Conservation (phyloP, 2,888 invertebrate species). For the Mythimna ferrago region DNA sequence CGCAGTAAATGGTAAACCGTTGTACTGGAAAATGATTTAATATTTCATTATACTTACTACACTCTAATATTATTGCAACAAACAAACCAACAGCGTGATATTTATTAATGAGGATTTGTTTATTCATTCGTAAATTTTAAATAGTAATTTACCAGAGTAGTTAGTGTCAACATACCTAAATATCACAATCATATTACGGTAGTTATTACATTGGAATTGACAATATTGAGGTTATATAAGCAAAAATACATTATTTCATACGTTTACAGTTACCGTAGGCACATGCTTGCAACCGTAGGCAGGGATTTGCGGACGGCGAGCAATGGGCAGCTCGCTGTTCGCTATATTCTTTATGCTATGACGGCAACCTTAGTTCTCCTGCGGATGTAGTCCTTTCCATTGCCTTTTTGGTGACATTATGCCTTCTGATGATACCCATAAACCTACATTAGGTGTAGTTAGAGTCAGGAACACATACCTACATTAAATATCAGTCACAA, state of each 20-base stretch:
- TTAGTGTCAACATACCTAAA: slow-evolving; percentile 4
- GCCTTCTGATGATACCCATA: too few relatives aligned
- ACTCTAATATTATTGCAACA: not conserved
- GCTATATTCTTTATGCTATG: too few relatives aligned
- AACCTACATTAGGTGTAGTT: too few relatives aligned
- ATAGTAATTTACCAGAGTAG: not conserved
- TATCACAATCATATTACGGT: not conserved
- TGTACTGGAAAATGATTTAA: not conserved
- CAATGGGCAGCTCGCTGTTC: too few relatives aligned
- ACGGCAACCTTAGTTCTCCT: too few relatives aligned
- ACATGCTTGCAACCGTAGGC: too few relatives aligned
- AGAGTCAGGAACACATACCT: too few relatives aligned
- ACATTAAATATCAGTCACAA: too few relatives aligned
- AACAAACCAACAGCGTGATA: slow-evolving; percentile 2
- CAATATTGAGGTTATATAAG: not conserved
- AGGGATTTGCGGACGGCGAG: too few relatives aligned
- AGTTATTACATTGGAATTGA: not conserved
- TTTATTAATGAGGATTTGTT: slow-evolving; percentile 22
- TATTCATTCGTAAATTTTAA: slow-evolving; percentile 4
- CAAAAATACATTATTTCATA: not conserved
- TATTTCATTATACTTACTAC: not conserved
- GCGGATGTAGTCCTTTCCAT: too few relatives aligned
- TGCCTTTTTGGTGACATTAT: too few relatives aligned
- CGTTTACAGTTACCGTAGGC: too few relatives aligned
- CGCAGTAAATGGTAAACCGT: not conserved